Evolutionary conservation across 1,140 invertebrate species (phyloP), one percentile per base, ranked within the genome.

Genomic region (Drosophila tsacasi): DNA sequence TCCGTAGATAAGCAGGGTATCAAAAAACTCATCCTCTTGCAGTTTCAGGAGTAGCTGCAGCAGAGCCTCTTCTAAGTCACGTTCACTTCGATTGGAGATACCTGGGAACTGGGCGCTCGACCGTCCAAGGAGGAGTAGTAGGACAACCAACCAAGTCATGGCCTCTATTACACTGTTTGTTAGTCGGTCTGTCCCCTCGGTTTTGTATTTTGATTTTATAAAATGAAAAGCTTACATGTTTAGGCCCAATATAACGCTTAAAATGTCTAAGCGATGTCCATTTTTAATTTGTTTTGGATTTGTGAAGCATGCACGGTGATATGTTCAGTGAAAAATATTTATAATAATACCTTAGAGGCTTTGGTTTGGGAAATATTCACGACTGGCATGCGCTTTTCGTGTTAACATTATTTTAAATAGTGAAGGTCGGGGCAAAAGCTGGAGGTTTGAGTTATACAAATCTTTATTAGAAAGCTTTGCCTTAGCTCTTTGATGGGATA

Each of bases 1-100:
- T 15, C 74, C 80, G 25, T 86, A 80, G 0, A 86, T 13, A 2
- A 80, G n/a, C 3, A 86, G 5, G 0, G 76, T 87, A 15, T 86
- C 67, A 8, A 63, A 87, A 13, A 67, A 17, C 25, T 54, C 59
- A 32, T 83, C 64, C 4, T 19, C 7, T 21, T 49, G 64, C 5
- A 87, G 39, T 23, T 52, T 55, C 5, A 15, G 5, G 7, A 87
- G 9, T 0, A 83, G 64, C 2, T 27, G 25, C 1, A 76, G 23
- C 17, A 87, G 15, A 23, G n/a, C 35, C 5, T 64, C 23, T 17
- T 55, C 55, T 10, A 62, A 19, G 0, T 40, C 2, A 12, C 21
- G 0, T 4, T 62, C 19, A 8, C 3, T 17, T 15, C 30, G 13
- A 23, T 61, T 12, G 3, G n/a, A 19, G 4, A 63, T 32, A 6